These are phyloP conservation scores for human (Homo sapiens) DNA, from an alignment of 2,113 vertebrate genomes.

Conservation along the genomic window GRCh38 chr7:141488501-141489000, in stretches of 20 bases:
- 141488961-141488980: neutral
- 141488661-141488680: too few species aligned
- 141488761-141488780: slow-evolving; percentile 17
- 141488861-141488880: neutral
- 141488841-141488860: neutral
- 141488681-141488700: too few species aligned
- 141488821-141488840: neutral
- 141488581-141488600: too few species aligned
- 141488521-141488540: too few species aligned
- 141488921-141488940: neutral
- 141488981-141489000: neutral
- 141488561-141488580: too few species aligned
- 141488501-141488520: too few species aligned
- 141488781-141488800: slow-evolving; percentile 44
- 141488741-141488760: slow-evolving; percentile 60
- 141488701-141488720: too few species aligned
- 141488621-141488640: too few species aligned
- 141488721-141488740: too few species aligned
- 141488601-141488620: too few species aligned
- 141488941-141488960: neutral
- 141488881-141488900: neutral
- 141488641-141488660: too few species aligned
- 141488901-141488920: neutral
- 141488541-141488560: too few species aligned
- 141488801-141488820: slow-evolving; percentile 1